Evolutionary conservation across 2,888 invertebrate genomes (phyloP), one percentile per base, ranked within the genome.

Genomic region (Acrobeloides nanus): DNA sequence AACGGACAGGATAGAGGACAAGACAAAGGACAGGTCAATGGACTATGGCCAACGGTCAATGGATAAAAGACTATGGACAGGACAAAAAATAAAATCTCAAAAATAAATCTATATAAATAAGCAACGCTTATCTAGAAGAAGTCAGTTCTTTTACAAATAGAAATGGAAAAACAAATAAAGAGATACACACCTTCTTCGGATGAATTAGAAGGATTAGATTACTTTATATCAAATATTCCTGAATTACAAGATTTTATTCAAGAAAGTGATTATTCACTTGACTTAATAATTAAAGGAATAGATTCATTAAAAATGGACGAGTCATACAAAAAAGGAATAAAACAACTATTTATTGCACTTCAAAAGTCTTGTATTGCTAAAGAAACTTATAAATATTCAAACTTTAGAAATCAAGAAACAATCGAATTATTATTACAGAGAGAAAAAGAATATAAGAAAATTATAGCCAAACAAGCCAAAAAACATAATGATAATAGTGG

Each of bases 111-210:
- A n/a, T n/a, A n/a, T n/a, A n/a, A n/a, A n/a, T n/a, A n/a, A n/a
- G n/a, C n/a, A n/a, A n/a, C n/a, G n/a, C n/a, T n/a, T n/a, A n/a
- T n/a, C n/a, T n/a, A n/a, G n/a, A n/a, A n/a, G n/a, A n/a, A n/a
- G n/a, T n/a, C n/a, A n/a, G n/a, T n/a, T n/a, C n/a, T n/a, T n/a
- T n/a, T n/a, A n/a, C n/a, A n/a, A n/a, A n/a, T n/a, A n/a, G n/a
- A n/a, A 50, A 49, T 50, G 51, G 51, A 50, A 26, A 55, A 55
- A 55, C 51, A 50, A 55, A 50, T 50, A 52, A 50, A 55, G 32
- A 55, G 54, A 55, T 52, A 55, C 34, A 50, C 48, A 55, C 52
- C 52, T 54, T 29, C 31, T 35, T 35, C 31, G 25, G 51, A 51
- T 48, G 51, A 51, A 51, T 51, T 51, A 55, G 51, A 51, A 55